Evolutionary conservation across 2,113 vertebrate genomes (phyloP).

Genomic region (Nannospalax galili): DNA sequence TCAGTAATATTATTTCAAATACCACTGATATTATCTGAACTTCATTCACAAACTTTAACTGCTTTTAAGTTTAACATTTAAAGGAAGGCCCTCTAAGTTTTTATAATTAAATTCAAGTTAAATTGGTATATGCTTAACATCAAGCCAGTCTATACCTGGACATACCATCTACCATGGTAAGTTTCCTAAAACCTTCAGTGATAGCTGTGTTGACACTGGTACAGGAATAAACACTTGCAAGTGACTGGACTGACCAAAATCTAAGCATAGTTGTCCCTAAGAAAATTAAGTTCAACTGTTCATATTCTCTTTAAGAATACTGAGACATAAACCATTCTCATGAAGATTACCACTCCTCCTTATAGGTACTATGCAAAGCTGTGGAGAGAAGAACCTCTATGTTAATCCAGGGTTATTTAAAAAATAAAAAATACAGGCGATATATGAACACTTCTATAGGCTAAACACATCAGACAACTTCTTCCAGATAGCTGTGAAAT

Average conservation of each 20-base stretch:
- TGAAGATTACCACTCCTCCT: background rate
- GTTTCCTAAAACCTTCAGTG: background rate
- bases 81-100: background rate
- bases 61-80: background rate
- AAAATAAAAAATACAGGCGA: background rate
- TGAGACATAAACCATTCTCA: background rate
- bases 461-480: background rate
- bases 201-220: background rate
- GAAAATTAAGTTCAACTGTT: background rate
- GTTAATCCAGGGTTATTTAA: background rate
- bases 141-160: background rate
- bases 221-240: background rate
- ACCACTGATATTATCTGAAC: background rate
- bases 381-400: background rate
- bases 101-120: background rate
- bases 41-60: background rate
- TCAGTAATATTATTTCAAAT: slow-evolving; percentile 15
- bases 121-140: background rate
- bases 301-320: background rate
- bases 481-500: background rate
- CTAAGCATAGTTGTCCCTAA: background rate
- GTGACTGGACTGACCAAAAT: background rate
- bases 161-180: background rate
- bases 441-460: background rate
- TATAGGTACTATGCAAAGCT: background rate